phyloP scores from a whole-genome alignment of 2,888 invertebrate species.

The Microplitis manilae region DNA sequence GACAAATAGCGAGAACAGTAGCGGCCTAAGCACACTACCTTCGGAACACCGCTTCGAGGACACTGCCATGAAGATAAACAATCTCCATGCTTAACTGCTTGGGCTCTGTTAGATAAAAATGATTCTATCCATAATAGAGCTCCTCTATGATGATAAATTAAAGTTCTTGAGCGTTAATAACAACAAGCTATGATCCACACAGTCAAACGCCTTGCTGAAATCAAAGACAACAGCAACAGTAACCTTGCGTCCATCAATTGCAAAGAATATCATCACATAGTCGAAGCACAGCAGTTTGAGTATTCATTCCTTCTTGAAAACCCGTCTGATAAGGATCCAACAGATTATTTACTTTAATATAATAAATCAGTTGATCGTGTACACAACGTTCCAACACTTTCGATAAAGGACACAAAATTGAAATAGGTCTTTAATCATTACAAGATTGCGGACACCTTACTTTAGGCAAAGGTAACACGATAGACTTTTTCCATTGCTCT shows the following conservation, averaged over 20 bases:
- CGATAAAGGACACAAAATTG: constrained; percentile 14
- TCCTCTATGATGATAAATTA: neutral
- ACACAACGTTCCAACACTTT: constrained; percentile 18
- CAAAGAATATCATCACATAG: neutral
- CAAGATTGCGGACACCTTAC: neutral
- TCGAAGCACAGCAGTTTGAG: neutral
- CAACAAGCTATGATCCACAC: neutral
- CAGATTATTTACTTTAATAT: neutral
- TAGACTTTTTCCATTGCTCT: neutral
- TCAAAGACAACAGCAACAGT: neutral
- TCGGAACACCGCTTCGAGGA: constrained; percentile 23
- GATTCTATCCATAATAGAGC: constrained; percentile 17
- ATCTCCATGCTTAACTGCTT: constrained; percentile 11
- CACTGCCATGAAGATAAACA: constrained; percentile 26
- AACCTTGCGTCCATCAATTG: neutral
- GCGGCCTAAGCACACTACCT: constrained; percentile 38
- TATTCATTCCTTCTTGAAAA: neutral
- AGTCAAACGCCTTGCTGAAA: constrained; percentile 3
- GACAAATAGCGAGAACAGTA: neutral
- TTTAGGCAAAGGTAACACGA: neutral
- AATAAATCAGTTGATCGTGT: neutral
- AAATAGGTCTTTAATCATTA: constrained; percentile 17
- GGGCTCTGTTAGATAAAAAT: neutral
- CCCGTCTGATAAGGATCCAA: constrained; percentile 20
- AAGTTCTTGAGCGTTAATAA: neutral